phyloP scores from a whole-genome alignment of 92 coral and sea anemone genomes.

The Epizoanthus ramosus region DNA sequence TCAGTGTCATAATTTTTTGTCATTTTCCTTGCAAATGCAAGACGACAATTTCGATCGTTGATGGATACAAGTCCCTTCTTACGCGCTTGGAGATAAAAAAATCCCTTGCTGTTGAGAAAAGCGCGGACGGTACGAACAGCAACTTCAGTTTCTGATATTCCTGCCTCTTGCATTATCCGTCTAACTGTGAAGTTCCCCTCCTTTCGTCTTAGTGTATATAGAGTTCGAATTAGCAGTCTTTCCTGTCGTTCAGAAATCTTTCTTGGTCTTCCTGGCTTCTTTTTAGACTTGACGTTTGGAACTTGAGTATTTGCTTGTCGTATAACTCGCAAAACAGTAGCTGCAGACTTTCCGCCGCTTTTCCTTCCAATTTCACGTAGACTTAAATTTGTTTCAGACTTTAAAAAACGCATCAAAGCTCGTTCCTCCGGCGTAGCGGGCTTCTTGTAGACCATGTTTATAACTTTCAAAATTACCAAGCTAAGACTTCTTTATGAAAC shows the following conservation, averaged over 20 bases:
- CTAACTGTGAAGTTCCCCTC: conserved; percentile 9
- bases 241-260: conserved; percentile 19
- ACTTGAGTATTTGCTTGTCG: too few relatives aligned
- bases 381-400: too few relatives aligned
- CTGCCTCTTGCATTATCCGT: conserved; percentile 15
- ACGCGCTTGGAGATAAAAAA: background rate
- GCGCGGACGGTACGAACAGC: background rate
- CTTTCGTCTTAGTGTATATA: conserved; percentile 21
- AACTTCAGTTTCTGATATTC: background rate
- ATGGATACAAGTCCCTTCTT: background rate
- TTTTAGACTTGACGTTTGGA: too few relatives aligned
- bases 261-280: conserved; percentile 11
- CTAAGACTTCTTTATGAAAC: too few relatives aligned
- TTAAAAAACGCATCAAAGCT: too few relatives aligned
- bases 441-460: background rate
- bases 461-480: too few relatives aligned
- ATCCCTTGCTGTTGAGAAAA: background rate
- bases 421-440: too few relatives aligned
- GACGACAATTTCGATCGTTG: background rate
- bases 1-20: background rate
- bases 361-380: too few relatives aligned
- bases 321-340: too few relatives aligned
- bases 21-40: conserved; percentile 1
- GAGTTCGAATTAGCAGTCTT: conserved; percentile 10
- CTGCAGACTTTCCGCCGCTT: too few relatives aligned